Base-by-base conservation (phyloP, 1,140 invertebrate species). In the Drosophila prosaltans region DNA sequence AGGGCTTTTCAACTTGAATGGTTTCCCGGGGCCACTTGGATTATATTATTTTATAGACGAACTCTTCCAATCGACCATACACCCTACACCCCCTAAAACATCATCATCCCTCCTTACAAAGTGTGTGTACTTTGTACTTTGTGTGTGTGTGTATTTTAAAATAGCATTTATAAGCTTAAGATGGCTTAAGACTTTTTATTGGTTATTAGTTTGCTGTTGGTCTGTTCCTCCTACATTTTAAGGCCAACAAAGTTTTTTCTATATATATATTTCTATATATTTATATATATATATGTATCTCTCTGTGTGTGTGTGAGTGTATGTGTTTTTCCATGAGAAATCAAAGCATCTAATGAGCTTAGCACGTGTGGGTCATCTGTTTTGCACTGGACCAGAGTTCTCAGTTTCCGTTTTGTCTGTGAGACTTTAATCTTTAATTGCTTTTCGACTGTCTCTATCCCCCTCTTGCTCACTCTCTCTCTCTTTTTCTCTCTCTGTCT, bases 1-100 rank as follows among this genome's bases (percentile, higher is more conserved):
- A 86, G 80, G 80, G 83, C 83, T 86, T 86, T 86, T 86, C 83
- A 88, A 80, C 83, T 86, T 76, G 76, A 83, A 80, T 80, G 83
- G 80, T 65, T 86, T 82, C 80, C 76, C 28, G 57, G 73, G 62
- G 72, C 69, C 76, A 82, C 75, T 82, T 59, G 57, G n/a, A 59
- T 59, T 58, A 36, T 32, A 58, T 58, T 58, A 58, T 58, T 39
- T 58, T 32, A 58, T 58, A 58, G 55, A 32, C 30, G 8, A 39
- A 59, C 57, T 39, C 57, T 39, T 21, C 45, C 39, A 9, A 24
- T 36, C 6, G 4, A 16, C 32, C 32, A 24, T n/a, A 39, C 51
- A 16, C 16, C 16, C 16, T 16, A 2, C 28, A 30, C 11, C 8
- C 26, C 16, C 63, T 3, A 6, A n/a, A 11, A 40, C 40, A 7